Conservation (phyloP, 64 coral and sea anemone species). For the Montipora efflorescens region DNA sequence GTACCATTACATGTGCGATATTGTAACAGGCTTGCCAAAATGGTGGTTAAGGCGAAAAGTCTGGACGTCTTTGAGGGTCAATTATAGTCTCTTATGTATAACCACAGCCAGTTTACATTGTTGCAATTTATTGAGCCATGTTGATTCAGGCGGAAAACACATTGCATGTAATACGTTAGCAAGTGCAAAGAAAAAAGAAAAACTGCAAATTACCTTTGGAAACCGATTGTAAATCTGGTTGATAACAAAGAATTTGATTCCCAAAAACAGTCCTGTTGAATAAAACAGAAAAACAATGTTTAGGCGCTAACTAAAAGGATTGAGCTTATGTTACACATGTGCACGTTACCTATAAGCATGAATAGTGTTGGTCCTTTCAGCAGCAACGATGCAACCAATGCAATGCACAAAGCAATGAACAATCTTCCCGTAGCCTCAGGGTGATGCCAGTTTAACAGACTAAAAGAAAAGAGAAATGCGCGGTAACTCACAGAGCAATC, state of each 20-base stretch:
- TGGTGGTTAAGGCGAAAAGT: too few relatives aligned
- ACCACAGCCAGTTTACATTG: too few relatives aligned
- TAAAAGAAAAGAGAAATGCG: not conserved
- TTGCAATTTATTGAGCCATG: too few relatives aligned
- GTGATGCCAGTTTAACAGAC: conserved; percentile 89
- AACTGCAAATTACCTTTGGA: conserved; percentile 73
- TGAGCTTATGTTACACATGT: not conserved
- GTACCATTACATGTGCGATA: too few relatives aligned
- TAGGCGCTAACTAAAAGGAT: too few relatives aligned
- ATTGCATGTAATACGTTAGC: too few relatives aligned
- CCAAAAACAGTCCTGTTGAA: conserved; percentile 30
- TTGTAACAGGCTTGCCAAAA: too few relatives aligned
- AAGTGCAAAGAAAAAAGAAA: too few relatives aligned
- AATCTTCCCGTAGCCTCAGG: conserved; percentile 62
- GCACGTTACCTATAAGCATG: conserved; percentile 66
- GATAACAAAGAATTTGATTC: conserved; percentile 85
- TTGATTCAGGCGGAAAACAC: too few relatives aligned
- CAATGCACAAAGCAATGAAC: conserved; percentile 34
- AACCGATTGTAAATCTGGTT: conserved; percentile 77
- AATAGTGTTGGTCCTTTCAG: conserved; percentile 77
- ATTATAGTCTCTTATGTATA: too few relatives aligned
- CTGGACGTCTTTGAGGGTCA: too few relatives aligned
- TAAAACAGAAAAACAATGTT: not conserved
- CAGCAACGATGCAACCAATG: conserved; percentile 64
- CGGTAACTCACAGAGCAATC: not conserved